These are phyloP conservation scores for Spinibarbus caldwelli DNA, from an alignment of 2,797 vertebrate species.

Conservation along the genomic window DNA sequence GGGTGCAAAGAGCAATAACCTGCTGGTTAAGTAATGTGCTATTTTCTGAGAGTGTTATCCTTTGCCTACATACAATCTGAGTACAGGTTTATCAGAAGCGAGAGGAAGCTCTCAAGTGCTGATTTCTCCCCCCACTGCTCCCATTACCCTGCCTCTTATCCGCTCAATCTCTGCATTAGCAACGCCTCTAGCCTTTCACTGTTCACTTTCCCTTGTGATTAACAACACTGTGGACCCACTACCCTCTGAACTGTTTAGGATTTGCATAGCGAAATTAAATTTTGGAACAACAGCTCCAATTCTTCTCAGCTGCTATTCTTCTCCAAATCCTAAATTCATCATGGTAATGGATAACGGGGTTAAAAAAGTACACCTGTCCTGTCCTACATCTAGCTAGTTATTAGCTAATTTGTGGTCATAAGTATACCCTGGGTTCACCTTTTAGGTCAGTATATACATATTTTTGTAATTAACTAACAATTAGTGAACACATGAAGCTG, in stretches of 20 bases:
- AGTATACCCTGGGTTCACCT: neutral
- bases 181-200: neutral
- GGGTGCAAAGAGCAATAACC: constrained; percentile 2
- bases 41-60: neutral
- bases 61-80: neutral
- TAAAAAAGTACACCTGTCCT: neutral
- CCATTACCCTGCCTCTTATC: constrained; percentile 12
- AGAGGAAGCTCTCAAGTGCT: neutral
- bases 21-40: neutral
- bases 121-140: neutral
- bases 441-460: neutral
- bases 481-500: neutral
- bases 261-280: constrained; percentile 5
- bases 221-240: neutral
- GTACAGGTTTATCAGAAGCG: neutral
- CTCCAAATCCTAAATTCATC: neutral
- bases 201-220: neutral
- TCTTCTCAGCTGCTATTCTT: neutral
- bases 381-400: neutral
- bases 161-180: neutral
- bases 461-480: too few relatives aligned
- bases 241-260: neutral
- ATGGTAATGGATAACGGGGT: neutral
- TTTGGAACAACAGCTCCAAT: neutral
- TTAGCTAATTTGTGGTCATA: neutral